phyloP scores from a whole-genome alignment of 2,888 invertebrate species.

The Cataglyphis altisquamis region DNA sequence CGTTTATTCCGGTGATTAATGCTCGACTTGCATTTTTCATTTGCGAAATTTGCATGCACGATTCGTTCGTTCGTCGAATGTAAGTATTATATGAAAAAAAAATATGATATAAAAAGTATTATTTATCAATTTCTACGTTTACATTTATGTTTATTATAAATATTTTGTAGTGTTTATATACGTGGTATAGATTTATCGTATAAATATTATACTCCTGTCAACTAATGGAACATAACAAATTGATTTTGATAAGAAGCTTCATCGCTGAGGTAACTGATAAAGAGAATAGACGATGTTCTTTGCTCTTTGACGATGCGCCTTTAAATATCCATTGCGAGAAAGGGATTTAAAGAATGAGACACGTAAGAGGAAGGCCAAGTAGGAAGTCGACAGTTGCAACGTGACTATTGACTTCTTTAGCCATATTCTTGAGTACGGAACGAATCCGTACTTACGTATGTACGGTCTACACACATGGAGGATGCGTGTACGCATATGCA shows the following conservation, averaged over 20 bases:
- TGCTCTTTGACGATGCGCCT: not conserved
- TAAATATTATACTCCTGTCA: not conserved
- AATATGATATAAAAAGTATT: not conserved
- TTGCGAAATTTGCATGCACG: slow-evolving; percentile 6
- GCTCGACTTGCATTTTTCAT: slow-evolving; percentile 20
- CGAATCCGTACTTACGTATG: slow-evolving; percentile 15
- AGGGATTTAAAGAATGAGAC: slow-evolving; percentile 7
- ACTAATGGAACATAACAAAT: slow-evolving; percentile 32
- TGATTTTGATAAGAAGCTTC: not conserved
- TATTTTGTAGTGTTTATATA: not conserved
- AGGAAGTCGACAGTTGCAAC: slow-evolving; percentile 34
- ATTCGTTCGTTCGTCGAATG: not conserved
- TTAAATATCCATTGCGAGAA: not conserved
- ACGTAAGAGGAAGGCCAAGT: slow-evolving; percentile 7
- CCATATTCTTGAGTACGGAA: slow-evolving; percentile 5
- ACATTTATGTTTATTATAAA: not conserved
- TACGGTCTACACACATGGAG: not conserved
- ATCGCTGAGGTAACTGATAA: not conserved
- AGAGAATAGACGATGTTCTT: not conserved
- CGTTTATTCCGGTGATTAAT: slow-evolving; percentile 31
- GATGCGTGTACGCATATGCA: slow-evolving; percentile 31
- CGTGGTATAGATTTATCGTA: not conserved
- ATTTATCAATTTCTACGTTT: not conserved
- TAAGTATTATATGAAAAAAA: not conserved
- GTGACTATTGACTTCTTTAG: slow-evolving; percentile 19